These are phyloP conservation scores for Tridacna gigas DNA, from an alignment of 2,888 invertebrate genomes.

Conservation along the genomic window DNA sequence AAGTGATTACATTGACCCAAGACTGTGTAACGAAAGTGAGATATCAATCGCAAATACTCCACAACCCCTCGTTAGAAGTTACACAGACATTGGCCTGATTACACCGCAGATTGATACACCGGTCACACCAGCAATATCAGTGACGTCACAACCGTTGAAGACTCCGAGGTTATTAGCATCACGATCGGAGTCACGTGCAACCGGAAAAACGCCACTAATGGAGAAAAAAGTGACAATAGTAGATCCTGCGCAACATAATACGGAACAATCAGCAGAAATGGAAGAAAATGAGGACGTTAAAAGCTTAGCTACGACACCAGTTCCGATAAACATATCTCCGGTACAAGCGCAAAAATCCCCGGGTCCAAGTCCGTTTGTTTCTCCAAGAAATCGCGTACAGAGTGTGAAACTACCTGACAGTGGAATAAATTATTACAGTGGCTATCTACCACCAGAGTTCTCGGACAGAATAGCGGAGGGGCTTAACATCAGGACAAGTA, in stretches of 20 bases:
- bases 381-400: conserved; percentile 10
- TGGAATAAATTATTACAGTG: conserved; percentile 53
- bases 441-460: conserved; percentile 56
- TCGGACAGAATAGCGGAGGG: conserved; percentile 46
- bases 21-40: conserved; percentile 18
- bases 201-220: conserved; percentile 22
- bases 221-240: conserved; percentile 49
- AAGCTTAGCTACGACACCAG: not conserved
- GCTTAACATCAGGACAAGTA: conserved; percentile 8
- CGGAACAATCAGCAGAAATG: not conserved
- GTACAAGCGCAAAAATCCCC: not conserved
- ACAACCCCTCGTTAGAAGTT: conserved; percentile 24
- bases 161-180: not conserved
- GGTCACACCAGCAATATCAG: conserved; percentile 5
- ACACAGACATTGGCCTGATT: conserved; percentile 26
- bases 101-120: conserved; percentile 25
- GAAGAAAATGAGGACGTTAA: not conserved
- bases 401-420: conserved; percentile 33
- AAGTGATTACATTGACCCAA: conserved; percentile 50
- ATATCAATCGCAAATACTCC: not conserved
- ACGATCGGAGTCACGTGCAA: conserved; percentile 17
- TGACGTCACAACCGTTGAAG: not conserved
- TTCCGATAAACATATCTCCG: not conserved
- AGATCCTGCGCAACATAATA: conserved; percentile 25
- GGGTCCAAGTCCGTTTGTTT: not conserved